Percentiles rank a stretch among this genome's conserved stretches.
phyloP scores from a whole-genome alignment of 2,113 vertebrate genomes.

The Sula dactylatra region DNA sequence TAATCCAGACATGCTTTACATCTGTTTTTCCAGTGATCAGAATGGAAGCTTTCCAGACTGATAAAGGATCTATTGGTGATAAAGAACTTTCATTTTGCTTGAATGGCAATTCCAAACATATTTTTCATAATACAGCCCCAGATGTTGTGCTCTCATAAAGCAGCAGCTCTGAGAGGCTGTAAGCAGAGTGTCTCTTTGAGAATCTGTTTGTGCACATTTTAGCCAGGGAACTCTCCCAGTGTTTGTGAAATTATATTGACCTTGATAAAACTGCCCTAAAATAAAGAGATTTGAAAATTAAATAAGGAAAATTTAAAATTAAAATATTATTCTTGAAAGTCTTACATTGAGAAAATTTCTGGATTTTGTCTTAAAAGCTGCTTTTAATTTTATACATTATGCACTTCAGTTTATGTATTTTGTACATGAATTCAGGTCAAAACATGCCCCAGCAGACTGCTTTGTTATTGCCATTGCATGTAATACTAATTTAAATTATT shows the following conservation, averaged over 20 bases:
- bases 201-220: background rate
- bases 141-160: background rate
- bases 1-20: background rate
- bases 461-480: background rate
- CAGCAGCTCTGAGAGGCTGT: background rate
- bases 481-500: background rate
- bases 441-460: background rate
- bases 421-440: background rate
- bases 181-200: background rate
- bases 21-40: background rate
- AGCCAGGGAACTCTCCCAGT: background rate
- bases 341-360: background rate
- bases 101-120: background rate
- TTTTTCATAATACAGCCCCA: background rate
- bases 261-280: background rate
- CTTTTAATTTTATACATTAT: background rate
- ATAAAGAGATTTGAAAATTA: background rate
- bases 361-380: background rate
- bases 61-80: background rate
- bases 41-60: background rate
- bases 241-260: background rate
- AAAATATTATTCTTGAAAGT: background rate
- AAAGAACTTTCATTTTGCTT: background rate
- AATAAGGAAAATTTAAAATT: background rate
- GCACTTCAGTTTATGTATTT: background rate